phyloP scores from a whole-genome alignment of 2,888 invertebrate genomes.

The Hartigia nigra region DNA sequence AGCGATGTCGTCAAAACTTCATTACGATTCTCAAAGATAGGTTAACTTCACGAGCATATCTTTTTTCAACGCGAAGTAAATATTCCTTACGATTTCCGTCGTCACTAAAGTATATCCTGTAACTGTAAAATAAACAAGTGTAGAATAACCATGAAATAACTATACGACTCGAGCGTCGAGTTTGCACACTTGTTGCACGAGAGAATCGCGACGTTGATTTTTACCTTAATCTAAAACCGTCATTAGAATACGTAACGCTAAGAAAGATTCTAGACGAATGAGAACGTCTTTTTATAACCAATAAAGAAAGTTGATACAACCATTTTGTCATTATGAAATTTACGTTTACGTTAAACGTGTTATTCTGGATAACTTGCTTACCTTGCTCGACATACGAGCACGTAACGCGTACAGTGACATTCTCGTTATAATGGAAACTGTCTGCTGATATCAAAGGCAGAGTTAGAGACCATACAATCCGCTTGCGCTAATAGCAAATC shows the following conservation, averaged over 20 bases:
- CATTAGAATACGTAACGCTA: not conserved
- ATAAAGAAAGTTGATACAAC: not conserved
- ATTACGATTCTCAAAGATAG: not conserved
- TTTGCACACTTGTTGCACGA: not conserved
- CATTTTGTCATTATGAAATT: not conserved
- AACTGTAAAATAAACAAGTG: not conserved
- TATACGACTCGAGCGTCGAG: not conserved
- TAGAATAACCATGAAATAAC: not conserved
- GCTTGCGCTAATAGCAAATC: too few relatives aligned
- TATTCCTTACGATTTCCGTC: not conserved
- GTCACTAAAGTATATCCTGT: not conserved
- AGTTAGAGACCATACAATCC: too few relatives aligned
- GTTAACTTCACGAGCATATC: not conserved
- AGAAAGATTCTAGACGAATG: too few relatives aligned
- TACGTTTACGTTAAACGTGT: not conserved
- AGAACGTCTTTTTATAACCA: not conserved
- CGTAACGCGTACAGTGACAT: too few relatives aligned
- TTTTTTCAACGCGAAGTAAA: not conserved
- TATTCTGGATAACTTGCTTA: not conserved
- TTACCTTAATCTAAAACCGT: not conserved
- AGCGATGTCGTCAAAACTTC: not conserved
- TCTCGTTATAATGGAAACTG: too few relatives aligned
- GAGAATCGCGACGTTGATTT: not conserved
- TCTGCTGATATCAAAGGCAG: too few relatives aligned
- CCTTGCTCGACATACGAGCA: not conserved